Conservation (phyloP, 2,113 vertebrate species). For the Vimba vimba region DNA sequence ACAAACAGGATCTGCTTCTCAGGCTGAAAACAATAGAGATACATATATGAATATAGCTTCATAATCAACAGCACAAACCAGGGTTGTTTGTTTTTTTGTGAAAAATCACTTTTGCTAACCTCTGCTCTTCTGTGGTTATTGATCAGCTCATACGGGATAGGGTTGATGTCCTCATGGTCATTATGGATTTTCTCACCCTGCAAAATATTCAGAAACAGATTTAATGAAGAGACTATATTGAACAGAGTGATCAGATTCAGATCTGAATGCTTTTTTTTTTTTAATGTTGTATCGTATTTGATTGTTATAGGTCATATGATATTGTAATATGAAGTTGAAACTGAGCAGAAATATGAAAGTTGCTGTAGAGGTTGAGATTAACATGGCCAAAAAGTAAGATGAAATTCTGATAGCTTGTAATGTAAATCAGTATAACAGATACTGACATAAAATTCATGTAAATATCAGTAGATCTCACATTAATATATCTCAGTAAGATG, state of each 20-base stretch:
- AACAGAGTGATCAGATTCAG: not conserved
- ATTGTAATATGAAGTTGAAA: no score
- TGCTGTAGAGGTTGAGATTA: no score
- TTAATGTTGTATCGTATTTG: no score
- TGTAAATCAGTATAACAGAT: no score
- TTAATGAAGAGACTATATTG: not conserved
- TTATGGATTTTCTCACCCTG: conserved; percentile 57
- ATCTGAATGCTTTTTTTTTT: not conserved
- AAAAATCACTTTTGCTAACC: conserved; percentile 52
- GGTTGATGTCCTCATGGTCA: conserved; percentile 14
- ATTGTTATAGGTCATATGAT: no score
- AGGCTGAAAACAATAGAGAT: conserved; percentile 52
- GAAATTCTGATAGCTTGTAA: no score
- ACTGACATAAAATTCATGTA: no score
- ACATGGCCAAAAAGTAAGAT: no score
- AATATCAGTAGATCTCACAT: not conserved
- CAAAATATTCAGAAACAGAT: not conserved
- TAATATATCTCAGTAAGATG: not conserved
- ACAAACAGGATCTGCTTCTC: conserved; percentile 63
- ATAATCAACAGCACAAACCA: not conserved
- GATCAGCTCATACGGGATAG: conserved; percentile 46
- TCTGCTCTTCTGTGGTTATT: conserved; percentile 24
- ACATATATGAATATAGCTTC: not conserved
- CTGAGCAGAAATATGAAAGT: no score
- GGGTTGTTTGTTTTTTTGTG: not conserved